A percentile compares a stretch with the other conserved stretches of the same genome.
Conservation (phyloP, 2,888 invertebrate genomes). For the Stenoptilia bipunctidactyla region DNA sequence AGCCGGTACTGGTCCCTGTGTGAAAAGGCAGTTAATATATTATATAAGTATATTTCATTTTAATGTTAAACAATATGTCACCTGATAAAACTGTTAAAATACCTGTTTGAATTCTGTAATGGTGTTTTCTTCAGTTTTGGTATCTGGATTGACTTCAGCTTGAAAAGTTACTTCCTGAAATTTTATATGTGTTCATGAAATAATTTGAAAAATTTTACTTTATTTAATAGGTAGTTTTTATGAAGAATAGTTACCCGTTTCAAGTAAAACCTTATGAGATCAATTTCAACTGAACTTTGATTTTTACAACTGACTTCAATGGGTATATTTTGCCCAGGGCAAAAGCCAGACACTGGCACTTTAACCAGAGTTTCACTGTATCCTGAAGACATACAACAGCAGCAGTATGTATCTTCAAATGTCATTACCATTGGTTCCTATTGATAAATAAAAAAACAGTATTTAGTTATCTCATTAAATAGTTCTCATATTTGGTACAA, state of each 20-base stretch:
- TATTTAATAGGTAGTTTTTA: not conserved
- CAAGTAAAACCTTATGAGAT: slow-evolving; percentile 67
- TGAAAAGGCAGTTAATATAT: too few relatives aligned
- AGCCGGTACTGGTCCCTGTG: slow-evolving; percentile 70
- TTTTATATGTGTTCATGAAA: too few relatives aligned
- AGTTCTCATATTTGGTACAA: too few relatives aligned
- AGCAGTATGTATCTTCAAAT: slow-evolving; percentile 76
- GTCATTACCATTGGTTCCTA: slow-evolving; percentile 76
- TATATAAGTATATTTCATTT: too few relatives aligned
- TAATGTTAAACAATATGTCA: too few relatives aligned
- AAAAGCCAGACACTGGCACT: slow-evolving; percentile 78
- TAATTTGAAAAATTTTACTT: too few relatives aligned
- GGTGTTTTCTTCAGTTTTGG: not conserved
- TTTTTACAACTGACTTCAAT: slow-evolving; percentile 78
- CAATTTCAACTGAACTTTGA: slow-evolving; percentile 74
- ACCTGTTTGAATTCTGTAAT: not conserved
- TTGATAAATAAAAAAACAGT: too few relatives aligned
- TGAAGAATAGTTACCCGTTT: slow-evolving; percentile 52
- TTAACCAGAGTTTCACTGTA: slow-evolving; percentile 30
- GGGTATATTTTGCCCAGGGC: slow-evolving; percentile 79
- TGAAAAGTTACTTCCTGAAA: not conserved
- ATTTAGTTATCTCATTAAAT: too few relatives aligned
- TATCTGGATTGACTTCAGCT: not conserved
- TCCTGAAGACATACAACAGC: slow-evolving; percentile 46
- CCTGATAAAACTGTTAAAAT: not conserved